Base-by-base conservation (phyloP, 1,140 invertebrate species). In the Drosophila biarmipes region DNA sequence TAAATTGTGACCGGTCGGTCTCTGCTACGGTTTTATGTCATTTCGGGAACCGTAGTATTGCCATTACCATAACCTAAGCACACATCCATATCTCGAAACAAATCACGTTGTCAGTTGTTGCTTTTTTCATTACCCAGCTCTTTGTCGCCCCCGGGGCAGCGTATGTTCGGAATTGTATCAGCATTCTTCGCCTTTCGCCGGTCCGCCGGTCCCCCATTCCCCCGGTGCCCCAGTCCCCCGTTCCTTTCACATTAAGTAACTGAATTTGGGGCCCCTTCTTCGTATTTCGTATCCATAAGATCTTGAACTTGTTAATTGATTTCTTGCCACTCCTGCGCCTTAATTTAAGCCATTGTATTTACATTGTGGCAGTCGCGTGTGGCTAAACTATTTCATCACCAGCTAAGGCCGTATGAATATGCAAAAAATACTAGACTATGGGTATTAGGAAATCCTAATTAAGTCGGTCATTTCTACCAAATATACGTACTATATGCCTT, bases 41-140 rank as follows among this genome's bases (percentile, higher is more conserved):
- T 75, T 77, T 73, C 81, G 45, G 67, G 78, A 59, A 80, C 73
- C 63, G 48, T 71, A 37, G 48, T 71, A 37, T 63, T 34, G 57
- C 57, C 58, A 84, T 84, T 86, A 63, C 61, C 80, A 85, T 86
- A 80, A 48, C 61, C 67, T 27, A 45, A 69, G 63, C 49, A 58
- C 49, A 62, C 49, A n/a, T n/a, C n/a, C 49, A 62, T 59, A 54
- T 84, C 57, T 58, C 52, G 42, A 45, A 73, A 56, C 64, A 63
- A 67, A 81, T 66, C 79, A 81, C 78, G 72, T 85, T 74, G 69
- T 40, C 46, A 38, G 29, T 27, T 38, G 52, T 37, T 21, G 5
- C 8, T n/a, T 27, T 14, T 14, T 29, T 14, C 24, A 27, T 42
- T 19, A 42, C 40, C 40, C 40, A 43, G 40, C 40, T 43, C 40